Percentiles rank a stretch among this genome's conserved stretches.
phyloP scores from a whole-genome alignment of 92 coral and sea anemone genomes.

The Actinernus sp. region DNA sequence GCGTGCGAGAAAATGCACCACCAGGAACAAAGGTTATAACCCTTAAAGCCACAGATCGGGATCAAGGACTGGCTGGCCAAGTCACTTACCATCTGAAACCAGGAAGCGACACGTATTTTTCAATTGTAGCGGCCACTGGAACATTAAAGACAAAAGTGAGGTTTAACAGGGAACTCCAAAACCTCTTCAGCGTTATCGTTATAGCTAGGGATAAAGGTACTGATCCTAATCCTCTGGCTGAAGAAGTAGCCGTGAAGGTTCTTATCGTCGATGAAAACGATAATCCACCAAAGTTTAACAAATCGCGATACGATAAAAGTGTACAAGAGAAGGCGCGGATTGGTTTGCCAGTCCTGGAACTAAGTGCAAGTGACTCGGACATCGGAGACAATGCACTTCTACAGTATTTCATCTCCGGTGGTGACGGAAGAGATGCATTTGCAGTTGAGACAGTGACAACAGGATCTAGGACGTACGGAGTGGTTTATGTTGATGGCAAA shows the following conservation, averaged over 20 bases:
- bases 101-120: conserved; percentile 8
- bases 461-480: conserved; percentile 54
- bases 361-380: conserved; percentile 73
- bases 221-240: conserved; percentile 3
- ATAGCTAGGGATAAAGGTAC: conserved; percentile 72
- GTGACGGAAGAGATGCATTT: conserved; percentile 64
- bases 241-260: conserved; percentile 52
- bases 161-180: conserved; percentile 79
- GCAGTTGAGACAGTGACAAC: conserved; percentile 61
- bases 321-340: conserved; percentile 75
- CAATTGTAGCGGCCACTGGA: conserved; percentile 38
- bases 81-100: conserved; percentile 38
- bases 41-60: conserved; percentile 86
- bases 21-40: conserved; percentile 61
- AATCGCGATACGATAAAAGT: conserved; percentile 35
- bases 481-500: conserved; percentile 65
- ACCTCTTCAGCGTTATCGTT: conserved; percentile 27
- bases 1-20: conserved; percentile 83
- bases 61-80: conserved; percentile 53
- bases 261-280: conserved; percentile 89
- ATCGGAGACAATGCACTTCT: conserved; percentile 89
- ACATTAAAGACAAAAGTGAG: conserved; percentile 32
- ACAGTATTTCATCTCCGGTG: conserved; percentile 83
- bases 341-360: conserved; percentile 58
- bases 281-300: conserved; percentile 67